A percentile compares a stretch with the other conserved stretches of the same genome.
These are phyloP conservation scores for Hexactinellida sp. DNA, from an alignment of 37 sponge, comb jelly and placozoan species.

Conservation along the genomic window DNA sequence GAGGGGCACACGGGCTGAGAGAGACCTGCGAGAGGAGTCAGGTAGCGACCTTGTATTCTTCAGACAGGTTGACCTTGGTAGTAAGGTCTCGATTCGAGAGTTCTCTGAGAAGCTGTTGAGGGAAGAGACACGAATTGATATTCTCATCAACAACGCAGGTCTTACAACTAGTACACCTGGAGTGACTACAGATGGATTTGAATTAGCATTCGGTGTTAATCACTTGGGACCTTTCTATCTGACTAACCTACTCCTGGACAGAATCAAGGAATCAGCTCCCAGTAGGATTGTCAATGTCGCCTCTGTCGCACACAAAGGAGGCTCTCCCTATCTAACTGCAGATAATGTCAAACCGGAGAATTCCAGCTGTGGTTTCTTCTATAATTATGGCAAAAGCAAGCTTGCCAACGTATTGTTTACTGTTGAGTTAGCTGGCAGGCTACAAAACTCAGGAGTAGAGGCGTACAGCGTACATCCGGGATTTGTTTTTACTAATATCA, in stretches of 20 bases:
- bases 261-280: conserved; percentile 36
- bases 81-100: conserved; percentile 35
- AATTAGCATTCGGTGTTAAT: conserved; percentile 24
- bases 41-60: conserved; percentile 27
- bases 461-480: conserved; percentile 63
- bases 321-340: conserved; percentile 3
- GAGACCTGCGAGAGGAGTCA: conserved; percentile 29
- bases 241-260: conserved; percentile 24
- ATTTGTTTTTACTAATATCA: conserved; percentile 43
- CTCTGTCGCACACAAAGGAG: conserved; percentile 31
- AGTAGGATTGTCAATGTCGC: conserved; percentile 54
- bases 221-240: conserved; percentile 36
- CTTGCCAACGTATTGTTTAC: conserved; percentile 73
- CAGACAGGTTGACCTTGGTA: conserved; percentile 51
- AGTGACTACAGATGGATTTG: conserved; percentile 32
- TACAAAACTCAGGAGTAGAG: conserved; percentile 51
- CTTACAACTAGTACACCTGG: conserved; percentile 22
- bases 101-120: conserved; percentile 39
- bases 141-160: conserved; percentile 67
- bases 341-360: conserved; percentile 22
- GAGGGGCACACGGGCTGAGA: conserved; percentile 37
- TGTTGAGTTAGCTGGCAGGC: conserved; percentile 40
- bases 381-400: conserved; percentile 52
- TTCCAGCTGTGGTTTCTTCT: conserved; percentile 13
- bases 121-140: conserved; percentile 34